phyloP scores from a whole-genome alignment of 2,113 vertebrate genomes.

The Corythoichthys intestinalis region DNA sequence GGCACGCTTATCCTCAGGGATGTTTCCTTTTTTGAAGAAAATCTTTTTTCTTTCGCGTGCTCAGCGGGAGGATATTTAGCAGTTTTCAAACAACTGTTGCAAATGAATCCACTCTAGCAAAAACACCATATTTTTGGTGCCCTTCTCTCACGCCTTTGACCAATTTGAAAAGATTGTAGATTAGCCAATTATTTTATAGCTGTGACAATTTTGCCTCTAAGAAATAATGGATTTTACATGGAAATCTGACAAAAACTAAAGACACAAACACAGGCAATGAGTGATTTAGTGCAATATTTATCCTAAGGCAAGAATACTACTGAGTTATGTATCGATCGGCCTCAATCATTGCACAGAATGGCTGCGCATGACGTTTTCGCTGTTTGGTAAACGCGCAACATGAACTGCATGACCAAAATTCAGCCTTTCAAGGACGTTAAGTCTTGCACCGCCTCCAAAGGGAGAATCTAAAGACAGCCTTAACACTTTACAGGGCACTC shows the following conservation, averaged over 20 bases:
- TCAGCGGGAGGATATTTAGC: conserved; percentile 22
- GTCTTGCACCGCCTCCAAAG: no score
- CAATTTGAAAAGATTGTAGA: neutral
- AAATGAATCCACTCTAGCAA: conserved; percentile 32
- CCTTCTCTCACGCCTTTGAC: neutral
- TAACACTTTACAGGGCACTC: no score
- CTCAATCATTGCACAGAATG: conserved; percentile 20
- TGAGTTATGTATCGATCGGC: conserved; percentile 9
- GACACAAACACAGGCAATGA: neutral
- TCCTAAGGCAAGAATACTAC: neutral
- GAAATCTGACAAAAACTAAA: no score
- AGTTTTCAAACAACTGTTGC: conserved; percentile 12
- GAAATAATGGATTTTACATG: neutral
- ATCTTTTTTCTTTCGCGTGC: conserved; percentile 25
- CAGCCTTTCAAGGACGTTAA: no score
- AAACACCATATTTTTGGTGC: neutral
- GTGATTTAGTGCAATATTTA: neutral
- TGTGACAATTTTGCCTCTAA: neutral
- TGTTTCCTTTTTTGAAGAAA: conserved; percentile 18
- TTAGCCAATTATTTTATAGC: neutral
- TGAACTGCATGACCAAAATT: no score
- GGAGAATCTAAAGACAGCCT: no score
- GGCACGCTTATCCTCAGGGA: conserved; percentile 35
- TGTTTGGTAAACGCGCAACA: no score
- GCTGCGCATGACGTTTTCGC: neutral